Conservation (phyloP, 2,888 invertebrate genomes). For the Fragum sueziense region DNA sequence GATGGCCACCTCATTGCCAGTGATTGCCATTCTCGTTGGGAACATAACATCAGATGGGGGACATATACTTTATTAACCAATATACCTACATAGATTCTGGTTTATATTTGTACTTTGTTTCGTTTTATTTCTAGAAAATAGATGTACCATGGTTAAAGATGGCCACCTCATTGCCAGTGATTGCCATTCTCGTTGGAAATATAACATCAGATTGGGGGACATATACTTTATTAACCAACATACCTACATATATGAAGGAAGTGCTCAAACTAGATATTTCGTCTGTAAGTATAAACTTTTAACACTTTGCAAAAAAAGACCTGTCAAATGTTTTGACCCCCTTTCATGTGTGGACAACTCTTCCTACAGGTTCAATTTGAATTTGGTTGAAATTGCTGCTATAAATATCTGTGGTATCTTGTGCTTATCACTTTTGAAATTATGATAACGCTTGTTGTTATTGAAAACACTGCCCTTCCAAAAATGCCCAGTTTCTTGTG, state of each 20-base stretch:
- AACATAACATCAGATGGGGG: slow-evolving; percentile 83
- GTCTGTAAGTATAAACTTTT: slow-evolving; percentile 74
- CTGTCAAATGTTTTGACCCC: too few relatives aligned
- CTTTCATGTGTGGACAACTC: too few relatives aligned
- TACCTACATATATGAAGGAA: slow-evolving; percentile 82
- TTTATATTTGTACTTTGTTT: neutral
- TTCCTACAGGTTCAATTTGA: too few relatives aligned
- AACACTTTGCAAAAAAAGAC: too few relatives aligned
- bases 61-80: slow-evolving; percentile 83
- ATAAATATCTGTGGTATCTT: too few relatives aligned
- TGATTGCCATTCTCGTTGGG: slow-evolving; percentile 83
- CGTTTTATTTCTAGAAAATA: slow-evolving; percentile 67
- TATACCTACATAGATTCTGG: too few relatives aligned
- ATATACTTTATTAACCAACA: slow-evolving; percentile 83
- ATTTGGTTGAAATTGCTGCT: too few relatives aligned
- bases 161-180: slow-evolving; percentile 82
- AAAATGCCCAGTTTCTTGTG: too few relatives aligned
- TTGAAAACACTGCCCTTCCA: too few relatives aligned
- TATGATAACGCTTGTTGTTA: too few relatives aligned
- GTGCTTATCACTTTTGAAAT: too few relatives aligned
- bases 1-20: slow-evolving; percentile 82
- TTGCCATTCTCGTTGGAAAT: slow-evolving; percentile 83
- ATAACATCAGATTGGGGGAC: slow-evolving; percentile 83
- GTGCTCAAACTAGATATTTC: slow-evolving; percentile 80
- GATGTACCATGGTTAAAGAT: slow-evolving; percentile 84